These are phyloP conservation scores for Drosophila pseudotalamancana DNA, from an alignment of 2,888 invertebrate genomes.

Conservation along the genomic window DNA sequence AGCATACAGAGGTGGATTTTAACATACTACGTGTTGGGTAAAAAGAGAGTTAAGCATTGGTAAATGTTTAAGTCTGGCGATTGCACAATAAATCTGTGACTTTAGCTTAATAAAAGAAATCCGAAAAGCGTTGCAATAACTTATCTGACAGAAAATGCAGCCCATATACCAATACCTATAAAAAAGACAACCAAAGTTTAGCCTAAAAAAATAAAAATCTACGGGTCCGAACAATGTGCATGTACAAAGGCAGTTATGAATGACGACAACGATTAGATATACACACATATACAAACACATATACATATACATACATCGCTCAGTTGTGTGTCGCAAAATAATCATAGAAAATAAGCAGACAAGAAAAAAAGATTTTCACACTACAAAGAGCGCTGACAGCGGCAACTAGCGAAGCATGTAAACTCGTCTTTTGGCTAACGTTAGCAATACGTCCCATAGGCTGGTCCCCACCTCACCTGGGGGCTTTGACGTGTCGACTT, in stretches of 20 bases:
- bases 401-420: constrained; percentile 59
- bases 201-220: constrained; percentile 42
- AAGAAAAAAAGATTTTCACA: constrained; percentile 58
- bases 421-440: constrained; percentile 59
- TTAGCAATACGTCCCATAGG: constrained; percentile 35
- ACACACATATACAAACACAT: neutral
- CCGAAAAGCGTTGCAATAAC: constrained; percentile 62
- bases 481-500: constrained; percentile 38
- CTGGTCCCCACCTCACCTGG: neutral
- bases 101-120: constrained; percentile 37
- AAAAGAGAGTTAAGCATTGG: constrained; percentile 30
- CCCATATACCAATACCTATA: constrained; percentile 38
- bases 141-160: constrained; percentile 25
- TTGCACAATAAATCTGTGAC: constrained; percentile 50
- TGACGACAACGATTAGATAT: constrained; percentile 32
- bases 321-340: constrained; percentile 50
- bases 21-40: constrained; percentile 11
- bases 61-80: constrained; percentile 10
- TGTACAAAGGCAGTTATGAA: constrained; percentile 59
- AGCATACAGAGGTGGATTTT: constrained; percentile 22
- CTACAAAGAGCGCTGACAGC: constrained; percentile 52
- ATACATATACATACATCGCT: neutral
- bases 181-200: constrained; percentile 15
- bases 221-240: constrained; percentile 48
- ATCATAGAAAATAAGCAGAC: constrained; percentile 45